Percentiles rank a stretch among this genome's conserved stretches.
These are phyloP conservation scores for Heterohyrax brucei DNA, from an alignment of 2,797 vertebrate species.

Conservation along the genomic window DNA sequence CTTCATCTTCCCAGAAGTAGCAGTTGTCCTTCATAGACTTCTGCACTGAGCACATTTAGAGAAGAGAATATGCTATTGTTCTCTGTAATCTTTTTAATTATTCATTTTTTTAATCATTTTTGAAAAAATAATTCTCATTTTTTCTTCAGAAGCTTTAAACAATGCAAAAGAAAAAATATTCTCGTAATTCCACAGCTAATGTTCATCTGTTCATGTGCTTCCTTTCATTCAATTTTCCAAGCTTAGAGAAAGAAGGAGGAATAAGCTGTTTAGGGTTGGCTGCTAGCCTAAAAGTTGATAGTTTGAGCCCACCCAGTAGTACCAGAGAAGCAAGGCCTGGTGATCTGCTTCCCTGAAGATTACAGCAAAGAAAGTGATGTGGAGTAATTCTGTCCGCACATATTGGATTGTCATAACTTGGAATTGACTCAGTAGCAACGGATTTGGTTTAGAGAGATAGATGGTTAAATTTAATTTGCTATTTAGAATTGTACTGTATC, in stretches of 20 bases:
- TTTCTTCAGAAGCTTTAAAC: neutral
- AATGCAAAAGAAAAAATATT: constrained; percentile 14
- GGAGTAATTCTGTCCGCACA: too few relatives aligned
- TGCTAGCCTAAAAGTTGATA: too few relatives aligned
- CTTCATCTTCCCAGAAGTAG: neutral
- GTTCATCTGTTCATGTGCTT: constrained; percentile 3
- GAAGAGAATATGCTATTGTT: neutral
- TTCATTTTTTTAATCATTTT: constrained; percentile 15
- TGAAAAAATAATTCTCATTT: neutral
- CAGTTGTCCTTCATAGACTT: neutral
- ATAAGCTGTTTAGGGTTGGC: too few relatives aligned
- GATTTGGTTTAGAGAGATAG: too few relatives aligned
- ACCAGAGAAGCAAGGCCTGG: too few relatives aligned
- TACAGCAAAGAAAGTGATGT: too few relatives aligned
- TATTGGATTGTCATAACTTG: too few relatives aligned
- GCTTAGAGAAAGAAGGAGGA: neutral
- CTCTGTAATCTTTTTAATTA: neutral
- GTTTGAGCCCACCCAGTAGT: too few relatives aligned
- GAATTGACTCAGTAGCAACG: too few relatives aligned
- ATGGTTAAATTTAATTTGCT: neutral
- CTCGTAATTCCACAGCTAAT: neutral
- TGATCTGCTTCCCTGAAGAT: too few relatives aligned
- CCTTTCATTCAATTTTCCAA: constrained; percentile 9
- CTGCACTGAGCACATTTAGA: neutral
- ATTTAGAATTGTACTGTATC: neutral